Evolutionary conservation across 1,140 invertebrate genomes (phyloP), one percentile per base, ranked within the genome.

Genomic region (Goniozus legneri): DNA sequence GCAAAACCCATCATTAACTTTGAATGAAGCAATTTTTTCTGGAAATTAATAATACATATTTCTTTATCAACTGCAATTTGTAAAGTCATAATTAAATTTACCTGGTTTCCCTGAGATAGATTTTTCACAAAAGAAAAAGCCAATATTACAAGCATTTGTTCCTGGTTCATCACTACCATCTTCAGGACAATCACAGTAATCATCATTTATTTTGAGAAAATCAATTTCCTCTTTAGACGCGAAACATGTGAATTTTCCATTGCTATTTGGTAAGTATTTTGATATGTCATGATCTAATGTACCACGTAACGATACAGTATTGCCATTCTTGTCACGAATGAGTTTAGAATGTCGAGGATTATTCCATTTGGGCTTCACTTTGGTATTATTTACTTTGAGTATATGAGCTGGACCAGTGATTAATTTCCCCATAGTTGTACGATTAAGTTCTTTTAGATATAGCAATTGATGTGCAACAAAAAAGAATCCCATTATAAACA

Each of bases 1-100:
- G 80, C 95, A 98, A 46, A 95, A 86, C 12, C 91, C 89, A 82
- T 98, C 95, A 76, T 96, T 95, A 0, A 98, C 88, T 65, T 87
- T 80, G 18, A 80, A 81, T 2, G 86, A 84, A 21, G 81, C 77
- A 54, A 89, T 79, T 40, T 44, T 63, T 14, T 3, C 60, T 65
- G 19, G 42, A 51, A 55, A 35, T 47, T 43, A 8, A 56, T 50
- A 33, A 19, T 30, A 31, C 15, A 32, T 15, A n/a, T 43, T 33
- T 43, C 2, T 18, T 39, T 42, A 18, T 34, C 24, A 20, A 41
- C 4, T 34, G 27, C 14, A 40, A 52, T 44, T 10, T 24, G 16
- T 18, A 27, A n/a, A 13, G 6, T 24, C 13, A 19, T 24, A 19
- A 21, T 36, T 3, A 18, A 14, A 20, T 32, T 35, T 53, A 65